Evolutionary conservation across 92 coral and sea anemone species (phyloP).

Genomic region (Diadumene lineata): DNA sequence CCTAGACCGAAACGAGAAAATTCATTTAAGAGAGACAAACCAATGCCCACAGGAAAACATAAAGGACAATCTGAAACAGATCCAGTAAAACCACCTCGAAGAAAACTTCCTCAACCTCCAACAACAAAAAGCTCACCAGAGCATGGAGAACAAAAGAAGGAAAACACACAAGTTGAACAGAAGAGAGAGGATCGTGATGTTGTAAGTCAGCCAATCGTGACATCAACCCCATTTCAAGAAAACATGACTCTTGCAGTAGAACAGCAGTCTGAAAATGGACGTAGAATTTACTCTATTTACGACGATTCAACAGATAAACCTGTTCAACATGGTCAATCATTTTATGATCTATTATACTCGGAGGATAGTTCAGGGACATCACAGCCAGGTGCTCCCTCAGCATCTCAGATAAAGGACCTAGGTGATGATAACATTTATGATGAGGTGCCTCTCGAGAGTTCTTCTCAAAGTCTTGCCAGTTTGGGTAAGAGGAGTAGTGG

Average conservation of each 20-base stretch:
- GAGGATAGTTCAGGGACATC: background rate
- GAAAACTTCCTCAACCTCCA: conserved; percentile 34
- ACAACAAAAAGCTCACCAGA: conserved; percentile 2
- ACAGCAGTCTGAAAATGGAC: conserved; percentile 34
- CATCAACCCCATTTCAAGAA: conserved; percentile 74
- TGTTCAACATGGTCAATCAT: conserved; percentile 50
- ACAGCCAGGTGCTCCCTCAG: conserved; percentile 8
- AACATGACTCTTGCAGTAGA: conserved; percentile 52
- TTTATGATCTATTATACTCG: conserved; percentile 77
- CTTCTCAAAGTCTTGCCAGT: conserved; percentile 39
- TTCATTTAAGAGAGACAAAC: conserved; percentile 21
- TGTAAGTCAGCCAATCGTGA: conserved; percentile 73
- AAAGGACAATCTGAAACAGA: conserved; percentile 12
- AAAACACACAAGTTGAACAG: no score
- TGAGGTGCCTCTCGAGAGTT: conserved; percentile 58
- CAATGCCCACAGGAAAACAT: background rate
- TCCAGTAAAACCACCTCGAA: conserved; percentile 61
- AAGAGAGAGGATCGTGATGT: conserved; percentile 55
- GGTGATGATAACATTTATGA: conserved; percentile 59
- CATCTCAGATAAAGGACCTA: conserved; percentile 11
- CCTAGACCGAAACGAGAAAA: conserved; percentile 36
- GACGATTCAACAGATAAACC: conserved; percentile 50
- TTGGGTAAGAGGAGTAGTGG: conserved; percentile 20
- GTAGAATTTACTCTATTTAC: conserved; percentile 47
- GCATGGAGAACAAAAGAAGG: background rate